Percentiles rank a stretch among this genome's conserved stretches.
These are phyloP conservation scores for Pionites leucogaster DNA, from an alignment of 2,113 vertebrate species.

Conservation along the genomic window DNA sequence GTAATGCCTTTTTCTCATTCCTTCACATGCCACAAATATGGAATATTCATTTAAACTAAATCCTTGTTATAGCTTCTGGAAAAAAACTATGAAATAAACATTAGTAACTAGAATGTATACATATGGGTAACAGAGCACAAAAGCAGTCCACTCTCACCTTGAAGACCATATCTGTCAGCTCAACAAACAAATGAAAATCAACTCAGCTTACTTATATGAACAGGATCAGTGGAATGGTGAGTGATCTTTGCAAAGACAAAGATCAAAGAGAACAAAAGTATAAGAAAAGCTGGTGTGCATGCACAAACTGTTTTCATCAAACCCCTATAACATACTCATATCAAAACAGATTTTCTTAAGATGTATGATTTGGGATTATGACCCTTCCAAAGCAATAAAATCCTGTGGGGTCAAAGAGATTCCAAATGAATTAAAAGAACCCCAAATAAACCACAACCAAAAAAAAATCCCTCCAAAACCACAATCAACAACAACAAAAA, in stretches of 20 bases:
- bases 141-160: not conserved
- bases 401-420: not conserved
- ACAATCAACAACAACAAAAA: not conserved
- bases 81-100: not conserved
- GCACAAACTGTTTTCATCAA: slow-evolving; percentile 34
- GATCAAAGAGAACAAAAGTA: slow-evolving; percentile 22
- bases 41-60: not conserved
- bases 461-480: not conserved
- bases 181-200: not conserved
- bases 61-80: not conserved
- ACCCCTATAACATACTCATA: not conserved
- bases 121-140: not conserved
- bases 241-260: not conserved
- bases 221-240: slow-evolving; percentile 7
- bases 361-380: not conserved
- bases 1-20: not conserved
- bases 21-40: not conserved
- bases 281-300: not conserved
- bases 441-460: not conserved
- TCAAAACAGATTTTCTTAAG: slow-evolving; percentile 19
- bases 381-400: not conserved
- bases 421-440: not conserved
- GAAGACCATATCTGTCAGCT: not conserved
- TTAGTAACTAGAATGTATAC: not conserved
- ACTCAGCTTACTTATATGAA: not conserved